Base-by-base conservation (phyloP, 1,140 invertebrate genomes). In the Sitophilus oryzae region DNA sequence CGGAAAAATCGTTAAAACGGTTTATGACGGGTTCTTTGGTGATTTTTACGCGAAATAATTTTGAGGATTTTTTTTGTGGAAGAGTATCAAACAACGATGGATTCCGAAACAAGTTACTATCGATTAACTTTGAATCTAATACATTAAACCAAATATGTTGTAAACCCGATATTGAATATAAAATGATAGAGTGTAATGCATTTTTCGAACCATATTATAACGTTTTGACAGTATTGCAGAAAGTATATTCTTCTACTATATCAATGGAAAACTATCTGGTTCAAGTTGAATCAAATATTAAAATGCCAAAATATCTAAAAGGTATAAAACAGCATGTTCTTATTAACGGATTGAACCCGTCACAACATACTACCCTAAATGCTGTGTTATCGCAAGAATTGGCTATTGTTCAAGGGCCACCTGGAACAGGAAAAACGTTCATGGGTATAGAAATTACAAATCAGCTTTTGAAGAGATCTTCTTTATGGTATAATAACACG, bases 361-460 rank as follows among this genome's bases (percentile, higher is more conserved):
- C 75, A 45, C 84, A 88, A 66, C 73, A 71, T 37, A 61, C 64
- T 11, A 83, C 84, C 0, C 79, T 78, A 51, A 68, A 74, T 56
- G 69, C 76, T 23, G 80, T 81, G 0, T 58, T 86, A 10, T 78
- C 73, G 0, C 73, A 77, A 42, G 79, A 85, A 62, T 80, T 86
- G 58, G 73, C 79, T 1, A 71, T 93, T 1, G 91, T 91, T 56
- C 90, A 91, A 75, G 83, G 83, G 0, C 83, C 83, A n/a, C 88
- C 88, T 0, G 88, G 88, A 2, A 89, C 87, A 1, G 88, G 87
- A 0, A 90, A 91, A 73, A 89, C 88, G 0, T 85, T 74, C 63
- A 62, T 89, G n/a, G 86, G 84, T 1, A 69, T 86, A 5, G 77
- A 85, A 72, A 73, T 88, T 23, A 74, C 80, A 0, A 69, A 79